Evolutionary conservation across 2,888 invertebrate genomes (phyloP), one percentile per base, ranked within the genome.

Genomic region (Pandemis heparana): DNA sequence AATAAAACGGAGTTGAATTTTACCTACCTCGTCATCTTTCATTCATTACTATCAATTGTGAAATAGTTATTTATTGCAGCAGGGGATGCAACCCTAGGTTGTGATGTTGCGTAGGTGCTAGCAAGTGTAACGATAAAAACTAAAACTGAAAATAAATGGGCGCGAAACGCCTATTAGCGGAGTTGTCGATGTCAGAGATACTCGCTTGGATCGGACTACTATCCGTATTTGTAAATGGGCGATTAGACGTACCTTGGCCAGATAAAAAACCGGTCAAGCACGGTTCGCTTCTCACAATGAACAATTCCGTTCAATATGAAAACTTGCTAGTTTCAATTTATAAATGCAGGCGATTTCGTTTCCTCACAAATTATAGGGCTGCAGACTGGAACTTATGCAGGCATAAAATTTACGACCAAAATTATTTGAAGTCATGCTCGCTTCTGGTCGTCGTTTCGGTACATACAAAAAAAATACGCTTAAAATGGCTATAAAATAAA

Each of bases 81-180:
- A 38, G 65, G 51, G 66, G 61, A 43, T 70, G 46, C 87, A 90
- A 79, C 91, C 91, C 90, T 91, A 83, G 74, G 79, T 78, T 81
- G 81, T 76, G 77, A 82, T 82, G 83, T 84, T 84, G 87, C 84
- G 87, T 89, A 89, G 89, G 90, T 84, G 89, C 87, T 85, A 87
- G 85, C 82, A 85, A 87, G 82, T 89, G 85, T 85, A 83, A 83
- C 83, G 86, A 88, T 83, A 92, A 91, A 90, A 92, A 90, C 86
- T 87, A 83, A 89, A 89, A 89, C 84, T 89, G 86, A 89, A 89
- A 90, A 90, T 90, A 89, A 90, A 89, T 87, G 80, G 85, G 85
- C 82, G 84, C 84, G 85, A 87, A 88, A 85, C 87, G 87, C 83
- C 84, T 88, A 89, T 90, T 90, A 89, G 86, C 82, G 79, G 76